These are phyloP conservation scores for Epizoanthus illoricatus DNA, from an alignment of 92 coral and sea anemone genomes.

Conservation along the genomic window DNA sequence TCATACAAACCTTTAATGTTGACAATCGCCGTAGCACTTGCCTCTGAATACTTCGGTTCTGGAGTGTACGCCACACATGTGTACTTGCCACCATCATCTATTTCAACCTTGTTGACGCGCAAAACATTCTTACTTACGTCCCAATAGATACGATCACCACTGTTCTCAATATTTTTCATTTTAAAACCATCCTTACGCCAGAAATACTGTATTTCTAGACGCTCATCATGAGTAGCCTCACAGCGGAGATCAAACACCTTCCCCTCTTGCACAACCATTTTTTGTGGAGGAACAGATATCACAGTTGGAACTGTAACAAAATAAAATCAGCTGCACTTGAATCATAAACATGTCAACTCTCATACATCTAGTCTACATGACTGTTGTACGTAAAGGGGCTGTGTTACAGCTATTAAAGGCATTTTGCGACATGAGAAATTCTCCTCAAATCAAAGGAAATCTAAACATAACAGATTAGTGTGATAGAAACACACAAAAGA, in stretches of 20 bases:
- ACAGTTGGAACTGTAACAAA: constrained; percentile 53
- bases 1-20: constrained; percentile 65
- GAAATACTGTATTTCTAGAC: constrained; percentile 45
- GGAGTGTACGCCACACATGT: constrained; percentile 87
- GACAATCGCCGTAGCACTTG: constrained; percentile 55
- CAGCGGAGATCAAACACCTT: constrained; percentile 63
- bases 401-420: no score
- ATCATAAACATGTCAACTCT: not conserved
- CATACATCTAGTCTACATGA: not conserved
- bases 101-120: constrained; percentile 40
- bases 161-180: constrained; percentile 31
- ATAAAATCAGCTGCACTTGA: not conserved
- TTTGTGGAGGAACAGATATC: constrained; percentile 42
- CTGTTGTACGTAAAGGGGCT: no score
- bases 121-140: constrained; percentile 41
- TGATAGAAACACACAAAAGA: no score
- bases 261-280: constrained; percentile 29
- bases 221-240: constrained; percentile 47
- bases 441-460: no score
- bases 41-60: constrained; percentile 64
- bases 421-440: no score
- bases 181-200: constrained; percentile 67
- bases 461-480: no score
- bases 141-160: constrained; percentile 52
- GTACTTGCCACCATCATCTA: constrained; percentile 74